Evolutionary conservation across 2,113 vertebrate species (phyloP).

Genomic region (Fukomys damarensis): DNA sequence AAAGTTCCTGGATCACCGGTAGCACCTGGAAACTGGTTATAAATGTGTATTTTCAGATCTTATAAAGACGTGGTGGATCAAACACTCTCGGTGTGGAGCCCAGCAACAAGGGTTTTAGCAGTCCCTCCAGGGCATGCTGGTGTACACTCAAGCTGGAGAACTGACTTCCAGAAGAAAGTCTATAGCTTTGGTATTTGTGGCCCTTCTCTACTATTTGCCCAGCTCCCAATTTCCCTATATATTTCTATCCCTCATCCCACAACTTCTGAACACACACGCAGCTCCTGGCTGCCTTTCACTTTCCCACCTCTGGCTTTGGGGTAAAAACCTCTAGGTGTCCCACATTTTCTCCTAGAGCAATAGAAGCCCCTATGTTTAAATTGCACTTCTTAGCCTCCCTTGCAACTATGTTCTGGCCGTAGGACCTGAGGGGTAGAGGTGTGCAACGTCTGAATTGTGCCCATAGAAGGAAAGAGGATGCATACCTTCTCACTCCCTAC

Average conservation of each 20-base stretch:
- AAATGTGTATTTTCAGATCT: background rate
- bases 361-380: background rate
- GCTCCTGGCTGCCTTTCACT: background rate
- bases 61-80: background rate
- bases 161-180: background rate
- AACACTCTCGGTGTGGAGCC: background rate
- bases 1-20: background rate
- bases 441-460: background rate
- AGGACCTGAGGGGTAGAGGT: background rate
- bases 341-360: background rate
- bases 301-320: background rate
- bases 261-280: background rate
- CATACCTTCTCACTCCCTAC: background rate
- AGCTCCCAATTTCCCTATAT: background rate
- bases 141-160: background rate
- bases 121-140: background rate
- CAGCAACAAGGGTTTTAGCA: background rate
- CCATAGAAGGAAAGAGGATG: background rate
- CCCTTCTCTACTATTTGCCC: background rate
- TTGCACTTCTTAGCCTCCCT: background rate
- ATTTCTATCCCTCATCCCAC: background rate
- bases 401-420: background rate
- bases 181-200: background rate
- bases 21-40: background rate
- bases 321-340: background rate